Conservation (phyloP, 2,113 vertebrate species). For the Dromiciops gliroides region DNA sequence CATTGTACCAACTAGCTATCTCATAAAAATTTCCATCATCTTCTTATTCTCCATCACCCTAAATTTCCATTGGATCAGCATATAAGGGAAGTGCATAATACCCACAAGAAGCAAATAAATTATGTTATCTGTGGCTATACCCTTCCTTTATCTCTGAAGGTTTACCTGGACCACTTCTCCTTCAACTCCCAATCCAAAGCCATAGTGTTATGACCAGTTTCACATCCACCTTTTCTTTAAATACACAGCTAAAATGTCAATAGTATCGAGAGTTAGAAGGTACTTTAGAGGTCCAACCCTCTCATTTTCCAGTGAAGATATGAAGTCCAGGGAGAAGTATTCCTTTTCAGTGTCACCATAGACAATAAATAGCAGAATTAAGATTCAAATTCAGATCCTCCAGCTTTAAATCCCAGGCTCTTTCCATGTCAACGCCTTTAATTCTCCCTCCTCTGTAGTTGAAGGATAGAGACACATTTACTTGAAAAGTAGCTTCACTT, state of each 20-base stretch:
- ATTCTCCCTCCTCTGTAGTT: background rate
- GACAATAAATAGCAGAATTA: background rate
- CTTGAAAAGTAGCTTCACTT: background rate
- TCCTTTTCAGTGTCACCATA: background rate
- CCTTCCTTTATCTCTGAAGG: no score
- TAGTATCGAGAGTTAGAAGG: background rate
- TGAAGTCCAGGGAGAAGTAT: background rate
- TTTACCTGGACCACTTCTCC: no score
- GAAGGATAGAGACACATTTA: background rate
- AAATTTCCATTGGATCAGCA: no score
- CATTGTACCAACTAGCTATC: no score
- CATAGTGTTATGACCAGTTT: no score
- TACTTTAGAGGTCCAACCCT: background rate
- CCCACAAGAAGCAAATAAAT: no score
- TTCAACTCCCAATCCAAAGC: no score
- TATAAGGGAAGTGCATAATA: no score
- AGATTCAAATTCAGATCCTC: background rate
- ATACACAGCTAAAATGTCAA: slow-evolving; percentile 2
- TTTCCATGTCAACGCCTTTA: background rate
- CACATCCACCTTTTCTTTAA: background rate
- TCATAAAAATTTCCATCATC: no score
- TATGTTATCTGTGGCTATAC: no score
- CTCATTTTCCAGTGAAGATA: background rate
- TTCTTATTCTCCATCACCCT: no score
- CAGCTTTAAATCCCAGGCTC: background rate